These are phyloP conservation scores for Sebastes schlegelii DNA, from an alignment of 2,113 vertebrate genomes.

Conservation along the genomic window DNA sequence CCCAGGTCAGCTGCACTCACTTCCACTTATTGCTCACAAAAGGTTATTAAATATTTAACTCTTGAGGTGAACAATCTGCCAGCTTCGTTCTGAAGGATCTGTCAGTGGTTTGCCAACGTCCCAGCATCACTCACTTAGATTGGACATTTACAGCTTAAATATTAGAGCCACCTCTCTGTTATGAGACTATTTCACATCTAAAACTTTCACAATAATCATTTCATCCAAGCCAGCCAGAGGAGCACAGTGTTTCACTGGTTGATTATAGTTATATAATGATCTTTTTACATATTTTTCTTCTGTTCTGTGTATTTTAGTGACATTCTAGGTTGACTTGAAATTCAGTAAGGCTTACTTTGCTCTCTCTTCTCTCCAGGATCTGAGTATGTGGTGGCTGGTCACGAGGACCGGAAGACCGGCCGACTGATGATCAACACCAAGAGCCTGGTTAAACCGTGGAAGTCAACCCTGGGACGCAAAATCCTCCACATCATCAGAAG, in stretches of 20 bases:
- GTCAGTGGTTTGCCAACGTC: slow-evolving; percentile 44
- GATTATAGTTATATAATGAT: slow-evolving; percentile 32
- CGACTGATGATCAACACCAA: slow-evolving; percentile 92
- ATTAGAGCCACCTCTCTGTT: slow-evolving; percentile 48
- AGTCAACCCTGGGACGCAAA: slow-evolving; percentile 88
- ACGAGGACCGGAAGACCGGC: slow-evolving; percentile 88
- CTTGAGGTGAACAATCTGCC: slow-evolving; percentile 17
- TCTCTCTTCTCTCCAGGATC: slow-evolving; percentile 61
- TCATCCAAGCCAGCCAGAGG: slow-evolving; percentile 12
- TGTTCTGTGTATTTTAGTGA: neutral
- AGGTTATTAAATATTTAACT: slow-evolving; percentile 32
- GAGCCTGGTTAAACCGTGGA: slow-evolving; percentile 96
- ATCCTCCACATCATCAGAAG: slow-evolving; percentile 90
- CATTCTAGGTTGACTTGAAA: neutral
- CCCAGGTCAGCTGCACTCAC: slow-evolving; percentile 85
- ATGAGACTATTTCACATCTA: slow-evolving; percentile 38
- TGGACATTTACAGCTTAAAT: slow-evolving; percentile 56
- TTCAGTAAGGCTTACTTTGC: neutral
- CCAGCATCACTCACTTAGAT: slow-evolving; percentile 45
- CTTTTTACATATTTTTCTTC: slow-evolving; percentile 8
- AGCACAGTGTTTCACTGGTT: slow-evolving; percentile 10
- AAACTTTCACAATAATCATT: slow-evolving; percentile 25
- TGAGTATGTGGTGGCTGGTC: slow-evolving; percentile 93
- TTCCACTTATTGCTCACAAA: slow-evolving; percentile 25
- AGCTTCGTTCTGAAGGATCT: slow-evolving; percentile 57